Evolutionary conservation across 2,797 vertebrate species (phyloP).

Genomic region (Schizopygopsis pylzovi): DNA sequence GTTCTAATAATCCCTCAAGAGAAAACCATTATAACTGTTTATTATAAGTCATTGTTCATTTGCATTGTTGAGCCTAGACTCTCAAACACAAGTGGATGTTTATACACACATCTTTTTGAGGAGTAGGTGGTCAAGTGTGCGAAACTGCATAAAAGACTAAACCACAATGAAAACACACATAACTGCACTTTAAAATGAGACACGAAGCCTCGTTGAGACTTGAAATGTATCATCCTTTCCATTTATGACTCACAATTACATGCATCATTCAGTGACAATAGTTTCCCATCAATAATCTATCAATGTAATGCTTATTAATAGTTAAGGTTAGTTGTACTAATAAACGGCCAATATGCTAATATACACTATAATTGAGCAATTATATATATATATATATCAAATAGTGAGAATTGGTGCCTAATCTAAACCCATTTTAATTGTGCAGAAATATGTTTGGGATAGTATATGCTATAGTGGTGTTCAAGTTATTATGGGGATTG

Average conservation of each 20-base stretch:
- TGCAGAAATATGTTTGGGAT: background rate
- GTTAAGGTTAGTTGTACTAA: background rate
- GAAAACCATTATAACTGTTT: slow-evolving; percentile 6
- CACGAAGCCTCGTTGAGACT: background rate
- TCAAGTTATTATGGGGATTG: background rate
- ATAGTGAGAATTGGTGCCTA: no score
- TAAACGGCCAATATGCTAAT: background rate
- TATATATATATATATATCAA: no score
- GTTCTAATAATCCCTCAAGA: background rate
- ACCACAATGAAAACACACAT: slow-evolving; percentile 23
- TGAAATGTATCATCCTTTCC: slow-evolving; percentile 16
- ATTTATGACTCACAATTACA: slow-evolving; percentile 14
- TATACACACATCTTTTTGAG: slow-evolving; percentile 23
- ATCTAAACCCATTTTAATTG: background rate
- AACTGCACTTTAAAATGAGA: slow-evolving; percentile 6
- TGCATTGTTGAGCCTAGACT: slow-evolving; percentile 31
- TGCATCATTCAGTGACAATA: slow-evolving; percentile 17
- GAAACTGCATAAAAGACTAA: slow-evolving; percentile 33
- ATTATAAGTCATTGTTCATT: slow-evolving; percentile 35
- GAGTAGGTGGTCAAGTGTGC: slow-evolving; percentile 41
- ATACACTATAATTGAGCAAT: background rate
- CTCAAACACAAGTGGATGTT: slow-evolving; percentile 48
- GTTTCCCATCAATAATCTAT: background rate
- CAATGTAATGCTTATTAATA: background rate
- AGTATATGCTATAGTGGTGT: background rate